Conservation (phyloP, 2,113 vertebrate genomes). For the Sinocyclocheilus maitianheensis region DNA sequence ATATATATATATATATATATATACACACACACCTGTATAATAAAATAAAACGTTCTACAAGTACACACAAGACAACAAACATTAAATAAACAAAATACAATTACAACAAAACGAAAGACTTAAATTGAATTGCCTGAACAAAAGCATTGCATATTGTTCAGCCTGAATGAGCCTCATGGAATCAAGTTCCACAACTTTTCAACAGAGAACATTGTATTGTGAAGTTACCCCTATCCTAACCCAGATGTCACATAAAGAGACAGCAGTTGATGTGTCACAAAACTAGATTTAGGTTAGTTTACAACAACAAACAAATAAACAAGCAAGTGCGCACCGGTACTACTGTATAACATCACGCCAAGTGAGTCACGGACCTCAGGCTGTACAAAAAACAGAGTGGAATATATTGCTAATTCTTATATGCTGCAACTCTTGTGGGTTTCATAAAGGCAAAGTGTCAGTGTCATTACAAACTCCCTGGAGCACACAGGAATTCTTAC, state of each 20-base stretch:
- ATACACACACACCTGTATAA: no score
- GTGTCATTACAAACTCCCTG: neutral
- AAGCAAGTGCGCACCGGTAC: neutral
- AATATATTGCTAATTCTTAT: no score
- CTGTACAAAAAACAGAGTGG: no score
- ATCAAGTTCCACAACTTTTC: conserved; percentile 11
- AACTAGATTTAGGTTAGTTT: neutral
- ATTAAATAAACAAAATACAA: neutral
- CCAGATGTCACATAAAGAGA: neutral
- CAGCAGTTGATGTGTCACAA: neutral
- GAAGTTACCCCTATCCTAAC: neutral
- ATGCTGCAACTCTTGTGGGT: neutral
- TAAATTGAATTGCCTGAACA: neutral
- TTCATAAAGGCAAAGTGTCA: neutral
- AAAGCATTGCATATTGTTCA: neutral
- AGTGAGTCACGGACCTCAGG: no score
- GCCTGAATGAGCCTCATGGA: neutral
- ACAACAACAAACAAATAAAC: neutral
- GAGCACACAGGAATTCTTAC: neutral
- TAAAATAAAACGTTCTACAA: neutral
- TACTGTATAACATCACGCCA: neutral
- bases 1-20: no score
- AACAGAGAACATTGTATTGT: neutral
- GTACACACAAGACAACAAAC: neutral
- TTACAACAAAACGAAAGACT: neutral